Conservation (phyloP, 2,113 vertebrate species). For the Salvelinus fontinalis region DNA sequence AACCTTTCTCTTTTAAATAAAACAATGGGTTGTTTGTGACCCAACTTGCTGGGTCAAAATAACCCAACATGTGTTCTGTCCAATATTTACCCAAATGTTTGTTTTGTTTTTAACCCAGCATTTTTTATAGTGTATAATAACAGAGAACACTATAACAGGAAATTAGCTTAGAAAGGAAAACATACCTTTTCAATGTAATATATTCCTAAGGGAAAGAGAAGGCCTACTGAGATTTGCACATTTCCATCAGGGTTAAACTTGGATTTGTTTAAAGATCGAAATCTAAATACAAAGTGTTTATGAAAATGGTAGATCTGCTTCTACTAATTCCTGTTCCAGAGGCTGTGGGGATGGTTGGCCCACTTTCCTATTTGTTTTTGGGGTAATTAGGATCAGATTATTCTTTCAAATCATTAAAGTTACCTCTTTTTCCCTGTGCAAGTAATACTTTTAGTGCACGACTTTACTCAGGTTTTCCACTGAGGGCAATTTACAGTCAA, state of each 20-base stretch:
- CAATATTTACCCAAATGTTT: too few species aligned
- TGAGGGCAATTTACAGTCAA: constrained; percentile 23
- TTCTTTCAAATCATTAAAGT: neutral
- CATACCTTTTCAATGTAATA: neutral
- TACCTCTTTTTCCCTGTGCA: neutral
- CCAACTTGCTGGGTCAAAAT: too few species aligned
- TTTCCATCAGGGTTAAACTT: neutral
- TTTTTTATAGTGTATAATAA: neutral
- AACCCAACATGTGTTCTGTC: too few species aligned
- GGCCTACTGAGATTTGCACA: neutral
- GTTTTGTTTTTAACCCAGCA: too few species aligned
- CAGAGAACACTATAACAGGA: neutral
- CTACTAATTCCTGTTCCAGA: neutral
- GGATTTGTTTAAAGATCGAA: neutral
- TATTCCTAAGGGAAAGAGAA: neutral
- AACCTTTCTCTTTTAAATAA: too few species aligned
- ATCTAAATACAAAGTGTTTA: neutral
- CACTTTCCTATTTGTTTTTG: neutral
- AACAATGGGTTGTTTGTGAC: too few species aligned
- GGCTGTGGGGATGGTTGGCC: neutral
- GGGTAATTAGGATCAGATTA: neutral
- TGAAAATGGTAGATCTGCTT: neutral
- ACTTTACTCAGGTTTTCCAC: constrained; percentile 39
- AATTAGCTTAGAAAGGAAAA: neutral
- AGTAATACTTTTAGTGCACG: neutral